These are phyloP conservation scores for Rhinoptilus africanus DNA, from an alignment of 2,113 vertebrate species.

Conservation along the genomic window DNA sequence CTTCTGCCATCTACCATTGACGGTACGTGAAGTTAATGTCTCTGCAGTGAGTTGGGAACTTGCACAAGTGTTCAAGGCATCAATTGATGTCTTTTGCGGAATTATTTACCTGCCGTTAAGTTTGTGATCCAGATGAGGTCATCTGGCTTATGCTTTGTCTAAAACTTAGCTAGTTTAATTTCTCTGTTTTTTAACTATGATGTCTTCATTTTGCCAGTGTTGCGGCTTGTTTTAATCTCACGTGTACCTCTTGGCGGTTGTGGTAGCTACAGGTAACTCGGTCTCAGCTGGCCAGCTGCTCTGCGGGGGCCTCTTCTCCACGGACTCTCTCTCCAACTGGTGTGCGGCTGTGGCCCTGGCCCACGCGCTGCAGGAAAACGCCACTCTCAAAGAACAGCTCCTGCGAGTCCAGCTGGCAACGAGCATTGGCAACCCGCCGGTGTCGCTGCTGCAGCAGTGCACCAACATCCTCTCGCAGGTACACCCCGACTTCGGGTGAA, in stretches of 20 bases:
- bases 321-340: constrained; percentile 97
- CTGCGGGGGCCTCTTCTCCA: constrained; percentile 94
- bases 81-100: rapidly evolving
- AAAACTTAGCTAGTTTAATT: rapidly evolving
- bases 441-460: constrained; percentile 96
- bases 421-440: constrained; percentile 92
- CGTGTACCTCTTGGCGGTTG: not conserved
- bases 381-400: constrained; percentile 93
- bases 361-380: constrained; percentile 93
- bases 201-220: rapidly evolving
- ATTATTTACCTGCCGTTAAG: not conserved
- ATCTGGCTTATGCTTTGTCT: not conserved
- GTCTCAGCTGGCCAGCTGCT: constrained; percentile 95
- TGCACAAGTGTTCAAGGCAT: not conserved
- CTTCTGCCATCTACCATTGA: constrained; percentile 97
- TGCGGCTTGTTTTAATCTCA: not conserved
- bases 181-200: not conserved
- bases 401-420: constrained; percentile 95
- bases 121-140: not conserved
- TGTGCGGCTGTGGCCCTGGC: constrained; percentile 94
- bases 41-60: not conserved
- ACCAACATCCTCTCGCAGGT: constrained; percentile 99
- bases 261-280: constrained; percentile 84
- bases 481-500: not conserved
- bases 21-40: constrained; percentile 66